A percentile compares a stretch with the other conserved stretches of the same genome.
Conservation (phyloP, 2,888 invertebrate species). For the Petrolisthes cinctipes region DNA sequence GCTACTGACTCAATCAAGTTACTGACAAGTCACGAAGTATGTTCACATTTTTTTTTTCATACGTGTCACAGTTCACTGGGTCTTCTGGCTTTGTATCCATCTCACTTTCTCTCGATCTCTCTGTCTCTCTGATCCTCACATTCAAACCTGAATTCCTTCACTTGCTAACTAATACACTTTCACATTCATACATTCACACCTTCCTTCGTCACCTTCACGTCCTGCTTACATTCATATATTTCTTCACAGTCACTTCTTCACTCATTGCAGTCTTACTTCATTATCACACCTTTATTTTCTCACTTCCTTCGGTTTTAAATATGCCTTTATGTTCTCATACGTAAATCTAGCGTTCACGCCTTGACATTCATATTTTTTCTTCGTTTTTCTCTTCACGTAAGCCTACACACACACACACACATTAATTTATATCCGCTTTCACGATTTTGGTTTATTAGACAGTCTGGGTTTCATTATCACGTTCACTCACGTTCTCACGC, state of each 20-base stretch:
- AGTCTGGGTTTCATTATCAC: neutral
- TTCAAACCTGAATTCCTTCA: neutral
- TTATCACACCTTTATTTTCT: no score
- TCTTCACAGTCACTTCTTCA: neutral
- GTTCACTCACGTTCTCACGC: neutral
- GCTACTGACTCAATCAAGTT: neutral
- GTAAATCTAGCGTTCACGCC: no score
- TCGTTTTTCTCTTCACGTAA: neutral
- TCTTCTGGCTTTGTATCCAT: neutral
- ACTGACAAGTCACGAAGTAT: neutral
- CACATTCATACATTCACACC: neutral
- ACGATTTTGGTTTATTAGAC: neutral
- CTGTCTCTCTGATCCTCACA: slow-evolving; percentile 21
- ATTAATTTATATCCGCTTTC: neutral
- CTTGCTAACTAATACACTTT: neutral
- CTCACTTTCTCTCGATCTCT: slow-evolving; percentile 27
- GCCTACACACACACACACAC: neutral
- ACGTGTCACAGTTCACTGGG: no score
- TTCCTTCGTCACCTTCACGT: neutral
- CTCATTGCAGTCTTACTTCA: neutral
- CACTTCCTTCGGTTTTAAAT: no score
- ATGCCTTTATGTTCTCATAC: no score
- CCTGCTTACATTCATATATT: neutral
- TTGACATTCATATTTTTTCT: neutral
- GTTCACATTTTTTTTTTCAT: no score